Conservation (phyloP, 2,113 vertebrate species). For the Talpa occidentalis region DNA sequence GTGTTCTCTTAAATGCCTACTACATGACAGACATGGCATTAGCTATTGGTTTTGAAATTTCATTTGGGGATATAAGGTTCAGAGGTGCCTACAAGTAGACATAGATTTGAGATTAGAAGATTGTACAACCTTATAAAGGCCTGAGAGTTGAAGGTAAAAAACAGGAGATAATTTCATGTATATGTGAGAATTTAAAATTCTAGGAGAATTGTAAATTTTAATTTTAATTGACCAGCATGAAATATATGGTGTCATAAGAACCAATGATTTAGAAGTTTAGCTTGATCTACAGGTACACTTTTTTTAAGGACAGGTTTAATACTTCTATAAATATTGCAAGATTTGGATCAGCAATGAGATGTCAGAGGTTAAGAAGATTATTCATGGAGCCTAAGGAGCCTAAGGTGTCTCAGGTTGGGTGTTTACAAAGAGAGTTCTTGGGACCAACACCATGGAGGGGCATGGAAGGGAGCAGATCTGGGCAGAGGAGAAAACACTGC, state of each 20-base stretch:
- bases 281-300: too few relatives aligned
- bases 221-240: neutral
- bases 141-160: neutral
- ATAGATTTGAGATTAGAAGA: neutral
- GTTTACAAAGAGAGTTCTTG: neutral
- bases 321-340: neutral
- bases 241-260: neutral
- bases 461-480: neutral
- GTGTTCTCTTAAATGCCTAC: neutral
- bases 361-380: neutral
- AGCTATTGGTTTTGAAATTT: neutral
- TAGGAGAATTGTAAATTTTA: neutral
- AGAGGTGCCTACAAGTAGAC: neutral
- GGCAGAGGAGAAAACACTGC: neutral
- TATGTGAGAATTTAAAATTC: neutral
- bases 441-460: accelerated
- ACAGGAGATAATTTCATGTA: neutral
- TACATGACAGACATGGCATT: neutral
- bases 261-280: neutral
- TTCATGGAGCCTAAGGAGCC: too few relatives aligned
- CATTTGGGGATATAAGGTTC: neutral
- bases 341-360: neutral
- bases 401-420: neutral
- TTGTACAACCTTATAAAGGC: neutral
- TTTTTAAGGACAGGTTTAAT: neutral